Conservation (phyloP, 30 jellyfish, hydroid and myxozoan genomes). For the Turritopsis dohrnii region DNA sequence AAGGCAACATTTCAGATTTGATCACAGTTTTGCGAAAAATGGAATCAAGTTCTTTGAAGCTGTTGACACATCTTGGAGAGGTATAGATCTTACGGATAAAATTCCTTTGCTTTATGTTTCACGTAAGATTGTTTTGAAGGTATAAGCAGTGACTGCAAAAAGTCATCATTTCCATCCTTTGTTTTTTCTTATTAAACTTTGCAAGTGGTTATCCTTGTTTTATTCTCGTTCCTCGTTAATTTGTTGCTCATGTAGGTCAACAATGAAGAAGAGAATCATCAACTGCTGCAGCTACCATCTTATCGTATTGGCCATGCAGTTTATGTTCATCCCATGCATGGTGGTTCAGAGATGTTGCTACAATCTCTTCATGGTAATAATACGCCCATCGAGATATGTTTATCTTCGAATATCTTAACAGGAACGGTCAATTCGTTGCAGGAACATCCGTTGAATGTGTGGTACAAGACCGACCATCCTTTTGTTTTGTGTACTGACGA, state of each 20-base stretch:
- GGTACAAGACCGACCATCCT: constrained; percentile 43
- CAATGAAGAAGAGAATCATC: constrained; percentile 26
- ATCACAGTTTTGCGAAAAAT: constrained; percentile 25
- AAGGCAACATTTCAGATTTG: constrained; percentile 37
- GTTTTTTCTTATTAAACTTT: too few relatives aligned
- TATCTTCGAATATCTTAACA: constrained; percentile 46
- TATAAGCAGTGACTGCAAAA: neutral
- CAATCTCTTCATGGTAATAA: constrained; percentile 14
- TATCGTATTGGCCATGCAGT: constrained; percentile 82
- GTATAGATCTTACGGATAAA: neutral
- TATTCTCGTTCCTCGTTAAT: neutral
- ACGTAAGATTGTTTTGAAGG: neutral
- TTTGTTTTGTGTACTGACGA: constrained; percentile 67
- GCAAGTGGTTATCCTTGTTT: too few relatives aligned
- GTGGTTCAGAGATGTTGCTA: constrained; percentile 48
- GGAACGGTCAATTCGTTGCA: constrained; percentile 41
- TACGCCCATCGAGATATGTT: constrained; percentile 59
- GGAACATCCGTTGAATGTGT: constrained; percentile 39
- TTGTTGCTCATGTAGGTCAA: neutral
- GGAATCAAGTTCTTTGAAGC: constrained; percentile 27
- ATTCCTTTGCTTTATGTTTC: neutral
- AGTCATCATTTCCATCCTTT: neutral
- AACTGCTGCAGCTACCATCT: constrained; percentile 36
- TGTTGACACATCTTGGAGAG: constrained; percentile 38
- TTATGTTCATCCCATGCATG: constrained; percentile 48